Base-by-base conservation (phyloP, 2,113 vertebrate genomes). In the Lycaon pictus region DNA sequence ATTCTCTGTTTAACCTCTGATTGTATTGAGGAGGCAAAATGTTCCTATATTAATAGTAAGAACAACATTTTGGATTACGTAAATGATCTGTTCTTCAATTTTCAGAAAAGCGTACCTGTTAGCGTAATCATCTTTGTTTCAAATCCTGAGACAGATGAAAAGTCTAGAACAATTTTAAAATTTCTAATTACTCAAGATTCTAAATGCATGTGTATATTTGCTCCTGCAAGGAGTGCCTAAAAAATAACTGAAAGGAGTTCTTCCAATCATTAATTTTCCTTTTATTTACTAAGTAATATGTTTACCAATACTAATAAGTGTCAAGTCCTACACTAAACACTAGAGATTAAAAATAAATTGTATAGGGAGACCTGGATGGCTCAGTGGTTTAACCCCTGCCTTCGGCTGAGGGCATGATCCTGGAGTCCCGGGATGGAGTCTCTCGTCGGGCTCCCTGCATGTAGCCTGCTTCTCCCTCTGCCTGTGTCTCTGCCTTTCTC, bases 31-130 rank as follows among this genome's bases (percentile, higher is more conserved):
- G n/a, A 69, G 20, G 10, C 48, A 90, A 95, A 96, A 29, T 65
- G 29, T 12, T 69, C 29, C 55, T 20, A 4, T 77, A 22, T 51
- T 95, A 72, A 82, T 12, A 82, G 35, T 60, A 72, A 53, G 37
- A 32, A 55, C 4, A 96, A 74, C 1, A 60, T 37, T 87, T 25
- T 95, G n/a, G 4, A 17, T 86, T 90, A 63, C 22, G 69, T 35
- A 94, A 89, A 93, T 89, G 91, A 65, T 72, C 83, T 92, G 35
- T 67, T 67, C 86, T 92, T 87, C 13, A 80, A 13, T 86, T 91
- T 95, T 97, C 55, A 71, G 85, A 88, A 25, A 17, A n/a, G 53
- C n/a, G 56, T 74, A 12, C 3, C 2, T 79, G 1, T 93, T 95
- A 82, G 51, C 69, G 83, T 55, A 88, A 48, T 65, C 67, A 22